These are phyloP conservation scores for Cossypha polioptera DNA, from an alignment of 2,797 vertebrate species.

Conservation along the genomic window DNA sequence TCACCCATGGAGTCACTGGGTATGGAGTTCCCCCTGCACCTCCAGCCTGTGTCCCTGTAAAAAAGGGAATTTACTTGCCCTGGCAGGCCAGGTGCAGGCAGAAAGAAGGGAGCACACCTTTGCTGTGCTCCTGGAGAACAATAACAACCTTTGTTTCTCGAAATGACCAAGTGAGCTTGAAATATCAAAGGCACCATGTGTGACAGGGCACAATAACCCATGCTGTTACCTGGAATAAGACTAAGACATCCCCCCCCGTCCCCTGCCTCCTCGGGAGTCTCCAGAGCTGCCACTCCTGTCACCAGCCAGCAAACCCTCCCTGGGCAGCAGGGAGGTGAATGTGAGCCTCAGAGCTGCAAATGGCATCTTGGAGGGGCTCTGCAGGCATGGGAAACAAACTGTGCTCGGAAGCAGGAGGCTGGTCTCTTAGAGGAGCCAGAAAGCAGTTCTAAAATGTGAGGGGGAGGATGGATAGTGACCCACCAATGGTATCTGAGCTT, in stretches of 20 bases:
- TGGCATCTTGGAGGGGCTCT: neutral
- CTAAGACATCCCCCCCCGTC: neutral
- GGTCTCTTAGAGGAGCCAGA: neutral
- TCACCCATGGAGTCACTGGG: neutral
- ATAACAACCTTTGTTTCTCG: neutral
- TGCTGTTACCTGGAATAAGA: neutral
- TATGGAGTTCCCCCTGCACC: neutral
- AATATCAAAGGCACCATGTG: neutral
- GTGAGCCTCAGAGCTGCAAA: neutral
- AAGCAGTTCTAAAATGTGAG: fast-evolving
- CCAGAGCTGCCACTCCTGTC: fast-evolving
- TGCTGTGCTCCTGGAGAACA: neutral
- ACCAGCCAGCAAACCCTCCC: neutral
- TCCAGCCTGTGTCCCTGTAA: neutral
- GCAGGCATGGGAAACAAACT: neutral
- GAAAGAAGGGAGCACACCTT: neutral
- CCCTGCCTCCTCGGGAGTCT: fast-evolving
- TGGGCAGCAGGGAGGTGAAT: neutral
- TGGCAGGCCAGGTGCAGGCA: fast-evolving
- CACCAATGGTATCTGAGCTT: neutral
- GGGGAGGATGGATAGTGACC: neutral
- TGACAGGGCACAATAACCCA: neutral
- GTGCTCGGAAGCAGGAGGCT: neutral
- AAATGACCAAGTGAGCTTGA: neutral
- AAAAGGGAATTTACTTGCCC: neutral